A percentile compares a stretch with the other conserved stretches of the same genome.
Conservation (phyloP, 2,797 vertebrate genomes). For the Cuniculus paca region DNA sequence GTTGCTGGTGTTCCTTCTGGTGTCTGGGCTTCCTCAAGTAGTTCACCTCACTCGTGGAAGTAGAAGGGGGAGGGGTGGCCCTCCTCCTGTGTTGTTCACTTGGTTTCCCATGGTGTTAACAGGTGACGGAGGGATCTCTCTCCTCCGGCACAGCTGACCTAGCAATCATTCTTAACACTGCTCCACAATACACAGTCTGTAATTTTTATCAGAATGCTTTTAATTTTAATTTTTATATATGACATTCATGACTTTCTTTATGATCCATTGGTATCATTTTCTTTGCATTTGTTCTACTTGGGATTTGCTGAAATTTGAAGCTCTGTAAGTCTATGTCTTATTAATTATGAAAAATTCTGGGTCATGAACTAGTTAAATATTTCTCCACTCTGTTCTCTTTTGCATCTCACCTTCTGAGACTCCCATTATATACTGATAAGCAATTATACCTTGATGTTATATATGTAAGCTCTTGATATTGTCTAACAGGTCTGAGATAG, state of each 20-base stretch:
- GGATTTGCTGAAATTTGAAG: background rate
- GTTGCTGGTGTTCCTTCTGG: no score
- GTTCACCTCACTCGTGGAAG: no score
- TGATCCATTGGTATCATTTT: background rate
- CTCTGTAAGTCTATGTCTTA: background rate
- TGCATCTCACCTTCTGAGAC: background rate
- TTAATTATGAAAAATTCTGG: constrained; percentile 30
- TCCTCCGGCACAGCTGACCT: no score
- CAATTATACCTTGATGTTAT: background rate
- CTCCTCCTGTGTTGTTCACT: no score
- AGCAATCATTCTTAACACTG: background rate
- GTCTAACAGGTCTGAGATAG: background rate
- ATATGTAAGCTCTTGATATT: background rate
- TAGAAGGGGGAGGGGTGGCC: no score
- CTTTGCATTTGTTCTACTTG: background rate
- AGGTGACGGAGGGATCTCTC: no score
- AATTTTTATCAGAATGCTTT: constrained; percentile 17
- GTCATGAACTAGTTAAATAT: background rate
- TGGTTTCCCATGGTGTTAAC: no score
- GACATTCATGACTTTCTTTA: background rate
- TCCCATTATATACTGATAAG: background rate
- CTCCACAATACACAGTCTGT: background rate
- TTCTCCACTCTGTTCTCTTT: background rate
- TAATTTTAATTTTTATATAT: constrained; percentile 15
- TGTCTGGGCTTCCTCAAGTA: no score